Evolutionary conservation across 37 sponge, comb jelly and placozoan genomes (phyloP), one percentile per base, ranked within the genome.

Genomic region (Chondrosia reniformis): DNA sequence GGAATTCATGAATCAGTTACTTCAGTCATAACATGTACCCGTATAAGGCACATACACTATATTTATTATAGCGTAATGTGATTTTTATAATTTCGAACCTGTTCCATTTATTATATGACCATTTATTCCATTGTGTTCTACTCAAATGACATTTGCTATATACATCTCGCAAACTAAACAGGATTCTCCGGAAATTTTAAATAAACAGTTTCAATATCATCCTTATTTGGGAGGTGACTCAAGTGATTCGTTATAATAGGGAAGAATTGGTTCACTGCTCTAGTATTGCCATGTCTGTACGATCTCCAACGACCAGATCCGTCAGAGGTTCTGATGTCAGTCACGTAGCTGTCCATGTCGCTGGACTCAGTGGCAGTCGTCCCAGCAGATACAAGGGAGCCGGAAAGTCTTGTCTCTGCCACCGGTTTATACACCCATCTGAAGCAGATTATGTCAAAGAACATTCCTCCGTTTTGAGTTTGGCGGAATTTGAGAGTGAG

Each of bases 341-440:
- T 24, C 27, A 19, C 22, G 72, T 38, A 21, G 72, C 41, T 36
- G 15, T 69, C 10, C 72, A 69, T 6, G 43, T 69, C 10, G 72
- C 72, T 3, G 72, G 72, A 1, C 72, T 69, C 2, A 69, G 72
- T 38, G 72, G 72, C 1, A 69, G 72, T 44, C 4, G 72, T 24
- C 72, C 72, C 46, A 42, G n/a, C 64, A 73, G 64, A 10, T 34
- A 46, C 24, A 30, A 67, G n/a, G 91, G 91, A 4, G 36, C 77
- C 10, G 91, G 91, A 31, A 91, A 91, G 67, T 85, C 86, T 8
- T 91, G 84, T 43, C 81, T 91, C 37, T 91, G 91, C 62, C 77
- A 80, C 69, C 80, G 84, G 56, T 83, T 91, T 72, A 33, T 76
- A 27, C 38, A 91, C 52, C 91, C 91, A 22, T 83, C 82, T 22